phyloP scores from a whole-genome alignment of 2,797 vertebrate species.

The Ptychadena robeensis region DNA sequence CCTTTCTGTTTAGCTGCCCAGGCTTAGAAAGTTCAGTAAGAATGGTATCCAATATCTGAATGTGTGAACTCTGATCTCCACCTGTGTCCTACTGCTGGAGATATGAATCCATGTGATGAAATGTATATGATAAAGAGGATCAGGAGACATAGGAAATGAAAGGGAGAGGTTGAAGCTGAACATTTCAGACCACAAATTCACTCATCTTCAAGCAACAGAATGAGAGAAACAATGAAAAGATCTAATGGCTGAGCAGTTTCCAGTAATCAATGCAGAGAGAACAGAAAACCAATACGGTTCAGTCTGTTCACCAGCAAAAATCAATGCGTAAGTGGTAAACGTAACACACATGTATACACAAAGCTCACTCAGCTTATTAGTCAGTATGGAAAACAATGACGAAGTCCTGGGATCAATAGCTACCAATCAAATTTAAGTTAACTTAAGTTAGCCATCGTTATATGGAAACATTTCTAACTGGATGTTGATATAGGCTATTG shows the following conservation, averaged over 20 bases:
- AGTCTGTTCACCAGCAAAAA: conserved; percentile 3
- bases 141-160: conserved; percentile 41
- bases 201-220: conserved; percentile 36
- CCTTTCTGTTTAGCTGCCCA: background rate
- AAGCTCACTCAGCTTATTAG: no score
- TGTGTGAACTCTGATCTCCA: conserved; percentile 43
- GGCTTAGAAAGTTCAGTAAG: background rate
- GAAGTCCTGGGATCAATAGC: no score
- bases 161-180: conserved; percentile 15
- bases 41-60: conserved; percentile 16
- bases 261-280: conserved; percentile 47
- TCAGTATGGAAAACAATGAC: no score
- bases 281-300: conserved; percentile 25
- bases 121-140: conserved; percentile 42
- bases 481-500: no score
- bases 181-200: conserved; percentile 30
- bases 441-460: no score
- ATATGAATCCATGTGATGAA: conserved; percentile 46
- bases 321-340: background rate
- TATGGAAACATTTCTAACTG: no score
- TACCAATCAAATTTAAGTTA: no score
- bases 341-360: background rate
- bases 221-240: conserved; percentile 26
- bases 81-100: conserved; percentile 28
- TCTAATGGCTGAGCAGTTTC: conserved; percentile 53